Evolutionary conservation across 2,797 vertebrate genomes (phyloP), one percentile per base, ranked within the genome.

Genomic region (Sebastes iracundus): DNA sequence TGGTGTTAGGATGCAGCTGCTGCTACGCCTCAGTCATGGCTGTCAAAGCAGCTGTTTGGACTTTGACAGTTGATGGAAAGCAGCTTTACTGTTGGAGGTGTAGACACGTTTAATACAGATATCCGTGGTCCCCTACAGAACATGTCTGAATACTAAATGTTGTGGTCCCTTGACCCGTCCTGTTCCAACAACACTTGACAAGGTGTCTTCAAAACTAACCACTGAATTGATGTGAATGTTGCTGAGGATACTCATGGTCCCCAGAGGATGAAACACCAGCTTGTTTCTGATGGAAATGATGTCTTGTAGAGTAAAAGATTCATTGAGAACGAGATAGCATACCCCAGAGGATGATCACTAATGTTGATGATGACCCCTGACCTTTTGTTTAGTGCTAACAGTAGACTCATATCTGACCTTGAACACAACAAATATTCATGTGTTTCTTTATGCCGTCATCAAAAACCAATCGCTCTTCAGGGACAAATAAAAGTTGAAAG

Each of bases 11-110:
- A 66, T 72, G 32, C 33, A 72, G 61, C 42, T 72, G 53, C 65
- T 2, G 70, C 42, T 28, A 33, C 32, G 33, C 12, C 66, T 75
- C 55, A 56, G 33, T 65, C 46, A 55, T 77, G 62, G 62, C 80
- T 72, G 74, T 70, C 49, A 32, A 72, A 30, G 53, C 66, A 77
- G 49, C 28, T 61, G 66, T 42, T 71, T 46, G 20, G 55, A 61
- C 38, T 60, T 46, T 49, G 70, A 72, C 56, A 30, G 56, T 16
- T 61, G 70, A 72, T 30, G 38, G 38, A 72, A 61, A 49, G 35
- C 70, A 61, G 35, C 42, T 49, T 33, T n/a, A 59, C 28, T 64
- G 18, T 46, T 20, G 18, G 18, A 65, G n/a, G 18, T 52, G 10
- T 35, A 20, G 6, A 59, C 28, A 20, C 9, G 32, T 66, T 18